These are phyloP conservation scores for Tetragonula carbonaria DNA, from an alignment of 2,888 invertebrate species.

Conservation along the genomic window DNA sequence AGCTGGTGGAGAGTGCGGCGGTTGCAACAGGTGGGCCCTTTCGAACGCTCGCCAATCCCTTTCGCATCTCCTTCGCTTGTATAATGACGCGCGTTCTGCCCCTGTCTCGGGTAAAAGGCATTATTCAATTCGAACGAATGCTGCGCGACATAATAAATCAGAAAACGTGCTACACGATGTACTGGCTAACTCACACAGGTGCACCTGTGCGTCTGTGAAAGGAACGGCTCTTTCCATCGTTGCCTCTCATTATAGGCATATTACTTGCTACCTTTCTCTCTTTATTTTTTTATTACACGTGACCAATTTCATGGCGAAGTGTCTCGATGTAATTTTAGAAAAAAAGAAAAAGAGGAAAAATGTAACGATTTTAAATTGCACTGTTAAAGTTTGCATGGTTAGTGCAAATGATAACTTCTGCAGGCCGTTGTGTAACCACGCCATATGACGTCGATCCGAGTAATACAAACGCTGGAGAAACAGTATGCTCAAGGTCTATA, in stretches of 20 bases:
- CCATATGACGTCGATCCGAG: constrained; percentile 4
- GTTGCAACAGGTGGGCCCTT: constrained; percentile 81
- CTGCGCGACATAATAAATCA: constrained; percentile 4
- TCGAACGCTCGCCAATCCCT: constrained; percentile 72
- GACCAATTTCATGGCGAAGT: neutral
- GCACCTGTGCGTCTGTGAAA: neutral
- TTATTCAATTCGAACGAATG: constrained; percentile 33
- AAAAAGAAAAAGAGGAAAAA: neutral
- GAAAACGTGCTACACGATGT: constrained; percentile 27
- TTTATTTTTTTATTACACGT: constrained; percentile 34
- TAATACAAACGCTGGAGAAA: neutral
- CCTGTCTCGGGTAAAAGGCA: constrained; percentile 29
- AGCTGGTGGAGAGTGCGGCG: constrained; percentile 37
- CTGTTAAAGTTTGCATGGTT: neutral
- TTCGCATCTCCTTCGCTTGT: constrained; percentile 65
- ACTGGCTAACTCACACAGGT: neutral
- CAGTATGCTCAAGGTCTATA: constrained; percentile 61
- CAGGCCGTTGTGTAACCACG: neutral
- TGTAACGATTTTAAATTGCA: neutral
- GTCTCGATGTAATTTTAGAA: neutral
- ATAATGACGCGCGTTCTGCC: constrained; percentile 59
- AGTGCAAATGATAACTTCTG: neutral
- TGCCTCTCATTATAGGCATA: no score
- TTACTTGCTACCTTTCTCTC: neutral
- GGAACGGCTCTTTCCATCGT: neutral